Conservation (phyloP, 2,113 vertebrate genomes). For the Urocolius indicus region DNA sequence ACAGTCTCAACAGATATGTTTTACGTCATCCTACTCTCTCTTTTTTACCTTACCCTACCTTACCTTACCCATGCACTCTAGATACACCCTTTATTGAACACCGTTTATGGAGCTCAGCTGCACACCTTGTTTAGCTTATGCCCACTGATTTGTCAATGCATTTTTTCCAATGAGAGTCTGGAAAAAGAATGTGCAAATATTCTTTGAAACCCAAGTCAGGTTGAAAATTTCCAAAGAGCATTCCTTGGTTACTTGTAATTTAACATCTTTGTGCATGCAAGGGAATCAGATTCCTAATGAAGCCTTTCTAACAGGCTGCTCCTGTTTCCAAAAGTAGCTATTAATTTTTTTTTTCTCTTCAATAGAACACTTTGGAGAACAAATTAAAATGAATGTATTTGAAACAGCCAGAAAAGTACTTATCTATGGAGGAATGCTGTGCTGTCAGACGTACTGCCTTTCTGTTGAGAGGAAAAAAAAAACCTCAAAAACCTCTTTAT, state of each 20-base stretch:
- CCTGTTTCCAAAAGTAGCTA: neutral
- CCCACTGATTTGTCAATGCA: conserved; percentile 13
- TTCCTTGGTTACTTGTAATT: neutral
- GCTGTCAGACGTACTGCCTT: neutral
- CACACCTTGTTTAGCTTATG: conserved; percentile 25
- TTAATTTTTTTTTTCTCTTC: neutral
- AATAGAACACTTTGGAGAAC: neutral
- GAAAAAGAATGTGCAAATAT: conserved; percentile 37
- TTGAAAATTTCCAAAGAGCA: conserved; percentile 14
- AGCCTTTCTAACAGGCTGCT: neutral
- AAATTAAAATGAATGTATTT: neutral
- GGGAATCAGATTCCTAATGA: neutral
- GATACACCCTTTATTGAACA: neutral
- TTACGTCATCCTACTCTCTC: neutral
- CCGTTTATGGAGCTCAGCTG: neutral
- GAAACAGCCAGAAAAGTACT: neutral
- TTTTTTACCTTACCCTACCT: neutral
- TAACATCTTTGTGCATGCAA: neutral
- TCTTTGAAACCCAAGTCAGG: conserved; percentile 10
- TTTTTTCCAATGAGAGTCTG: neutral
- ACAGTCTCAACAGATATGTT: neutral
- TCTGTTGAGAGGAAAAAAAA: neutral
- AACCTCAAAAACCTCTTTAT: neutral
- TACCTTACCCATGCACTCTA: neutral
- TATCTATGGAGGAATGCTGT: neutral